Conservation (phyloP, 1,140 invertebrate genomes). For the Drosophila orosa region DNA sequence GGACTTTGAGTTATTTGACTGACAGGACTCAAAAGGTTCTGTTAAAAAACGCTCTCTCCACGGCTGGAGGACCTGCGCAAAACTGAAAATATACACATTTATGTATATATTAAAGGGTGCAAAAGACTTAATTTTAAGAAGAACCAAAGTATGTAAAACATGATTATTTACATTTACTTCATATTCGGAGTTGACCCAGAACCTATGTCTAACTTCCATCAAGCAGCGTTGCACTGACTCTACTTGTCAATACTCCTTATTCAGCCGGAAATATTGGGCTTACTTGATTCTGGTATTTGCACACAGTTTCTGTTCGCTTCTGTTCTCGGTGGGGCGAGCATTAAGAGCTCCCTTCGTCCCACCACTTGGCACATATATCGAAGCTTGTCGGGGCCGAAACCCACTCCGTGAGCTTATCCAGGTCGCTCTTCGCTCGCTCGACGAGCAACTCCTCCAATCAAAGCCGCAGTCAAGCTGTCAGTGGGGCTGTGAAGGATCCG, state of each 20-base stretch:
- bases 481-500: slow-evolving; percentile 23
- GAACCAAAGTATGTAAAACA: no score
- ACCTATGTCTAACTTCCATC: background rate
- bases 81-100: no score
- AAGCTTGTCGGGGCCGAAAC: background rate
- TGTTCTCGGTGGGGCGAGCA: background rate
- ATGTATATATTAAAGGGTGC: background rate
- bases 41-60: no score
- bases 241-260: background rate
- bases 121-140: no score
- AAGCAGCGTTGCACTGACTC: background rate
- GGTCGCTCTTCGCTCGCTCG: slow-evolving; percentile 17
- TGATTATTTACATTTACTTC: background rate
- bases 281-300: slow-evolving; percentile 6
- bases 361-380: slow-evolving; percentile 28
- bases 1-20: no score
- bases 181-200: background rate
- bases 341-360: slow-evolving; percentile 2
- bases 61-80: no score
- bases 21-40: no score
- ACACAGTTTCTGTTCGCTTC: slow-evolving; percentile 1
- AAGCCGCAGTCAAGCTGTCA: slow-evolving; percentile 48
- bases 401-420: slow-evolving; percentile 13
- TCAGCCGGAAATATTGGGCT: slow-evolving; percentile 11
- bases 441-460: slow-evolving; percentile 22